Evolutionary conservation across 2,888 invertebrate species (phyloP), one percentile per base, ranked within the genome.

Genomic region (Mantis religiosa): DNA sequence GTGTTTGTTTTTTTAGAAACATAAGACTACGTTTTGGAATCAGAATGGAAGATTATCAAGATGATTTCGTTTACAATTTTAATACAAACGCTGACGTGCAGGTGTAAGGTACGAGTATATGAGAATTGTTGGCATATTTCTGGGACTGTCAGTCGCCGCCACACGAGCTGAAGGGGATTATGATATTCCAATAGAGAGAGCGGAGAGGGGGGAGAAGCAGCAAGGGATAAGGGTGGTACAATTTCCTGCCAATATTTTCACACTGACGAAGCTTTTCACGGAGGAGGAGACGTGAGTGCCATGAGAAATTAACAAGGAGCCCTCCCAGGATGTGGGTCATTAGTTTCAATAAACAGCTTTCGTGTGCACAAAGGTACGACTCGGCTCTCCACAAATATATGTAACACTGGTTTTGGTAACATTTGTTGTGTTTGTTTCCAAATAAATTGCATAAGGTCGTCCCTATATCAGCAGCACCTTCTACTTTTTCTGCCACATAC

Each of bases 161-260:
- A 4, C 54, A 71, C 20, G 4, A 71, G 54, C 20, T 1, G 54
- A 71, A 71, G 54, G 15, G 54, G 54, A 71, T 71, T 71, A 71
- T 71, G 54, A 71, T 71, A 71, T 71, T 71, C 54, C 54, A 20
- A 71, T 71, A 71, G 54, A 20, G 14, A 1, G 15, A 1, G 34
- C 3, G 54, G 54, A 15, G 30, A 30, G 20, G 54, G 20, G 14
- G 14, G 81, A n/a, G 27, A 34, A 47, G 89, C 47, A 27, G 88
- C 41, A 71, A 41, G 82, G 83, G 81, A 41, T 30, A 54, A 83
- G 86, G 71, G 54, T 28, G 87, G 87, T 83, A 90, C 90, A 90
- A 90, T 90, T 89, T 90, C 90, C 89, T 90, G 90, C 88, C 89
- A 88, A 88, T 90, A 90, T 90, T 90, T 90, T 88, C 90, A 47